Base-by-base conservation (phyloP, 2,888 invertebrate genomes). In the Caenorhabditis wallacei region DNA sequence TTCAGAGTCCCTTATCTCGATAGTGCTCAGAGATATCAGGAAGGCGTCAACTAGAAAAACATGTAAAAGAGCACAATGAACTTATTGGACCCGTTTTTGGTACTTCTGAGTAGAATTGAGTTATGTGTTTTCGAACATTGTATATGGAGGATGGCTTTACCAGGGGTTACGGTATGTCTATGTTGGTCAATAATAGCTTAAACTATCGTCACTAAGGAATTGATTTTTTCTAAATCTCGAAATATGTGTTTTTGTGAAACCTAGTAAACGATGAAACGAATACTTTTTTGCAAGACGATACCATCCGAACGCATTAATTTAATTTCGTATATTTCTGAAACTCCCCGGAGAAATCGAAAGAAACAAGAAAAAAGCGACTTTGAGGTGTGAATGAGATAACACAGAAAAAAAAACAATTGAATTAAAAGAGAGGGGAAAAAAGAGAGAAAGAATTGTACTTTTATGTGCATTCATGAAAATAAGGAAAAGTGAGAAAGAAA, bases 391-490 rank as follows among this genome's bases (percentile, higher is more conserved):
- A 56, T 48, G 11, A 48, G 51, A 51, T n/a, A 16, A 43, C 20
- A 40, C n/a, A 56, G 30, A 20, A 40, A 24, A 57, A 20, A 46
- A 54, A 37, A 66, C 51, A 75, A 75, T 75, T 56, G 51, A 43
- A 75, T 75, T 68, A 75, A 56, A 69, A 54, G 24, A 37, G 26
- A 40, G 40, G 8, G n/a, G n/a, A n/a, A n/a, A n/a, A n/a, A n/a
- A n/a, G n/a, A n/a, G n/a, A n/a, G n/a, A 40, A 13, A 40, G 40
- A 57, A 18, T 66, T 68, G 75, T 75, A 74, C 74, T 74, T 74
- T 74, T 24, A 13, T 61, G n/a, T 57, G 57, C 22, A 3, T 63
- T 37, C 72, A 26, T 26, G 40, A 64, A 64, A 30, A 13, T 30
- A 24, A 53, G 22, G 20, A 43, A 35, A 57, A 57, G 11, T n/a